These are phyloP conservation scores for Zaprionus inermis DNA, from an alignment of 1,140 invertebrate genomes.

Conservation along the genomic window DNA sequence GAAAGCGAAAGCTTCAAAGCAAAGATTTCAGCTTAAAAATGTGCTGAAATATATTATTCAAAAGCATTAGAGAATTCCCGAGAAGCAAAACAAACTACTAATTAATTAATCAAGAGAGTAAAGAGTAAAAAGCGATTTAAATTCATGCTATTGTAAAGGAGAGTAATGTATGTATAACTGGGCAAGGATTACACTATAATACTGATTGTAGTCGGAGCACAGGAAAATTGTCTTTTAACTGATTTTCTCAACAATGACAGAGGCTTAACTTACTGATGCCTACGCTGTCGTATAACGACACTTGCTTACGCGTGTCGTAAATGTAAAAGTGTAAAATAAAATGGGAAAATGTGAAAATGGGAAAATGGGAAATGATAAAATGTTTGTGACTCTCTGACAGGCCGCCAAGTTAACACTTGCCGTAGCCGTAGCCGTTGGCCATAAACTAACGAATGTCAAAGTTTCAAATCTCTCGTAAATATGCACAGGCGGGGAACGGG, in stretches of 20 bases:
- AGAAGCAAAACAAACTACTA: background rate
- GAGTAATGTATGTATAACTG: background rate
- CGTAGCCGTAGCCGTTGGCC: conserved; percentile 41
- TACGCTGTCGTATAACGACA: background rate
- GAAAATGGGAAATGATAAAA: conserved; percentile 8
- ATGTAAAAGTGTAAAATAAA: conserved; percentile 24
- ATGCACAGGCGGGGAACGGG: conserved; percentile 19
- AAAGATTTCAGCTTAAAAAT: background rate
- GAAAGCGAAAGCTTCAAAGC: background rate
- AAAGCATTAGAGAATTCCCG: background rate
- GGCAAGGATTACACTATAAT: background rate
- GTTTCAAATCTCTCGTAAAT: conserved; percentile 55
- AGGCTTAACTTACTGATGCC: background rate
- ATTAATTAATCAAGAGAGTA: conserved; percentile 2
- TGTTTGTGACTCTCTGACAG: conserved; percentile 37
- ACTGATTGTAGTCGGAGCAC: background rate
- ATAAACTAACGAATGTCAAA: conserved; percentile 58
- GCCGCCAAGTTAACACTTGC: conserved; percentile 36
- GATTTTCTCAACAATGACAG: background rate
- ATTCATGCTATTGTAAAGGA: background rate
- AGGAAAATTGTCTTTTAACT: background rate
- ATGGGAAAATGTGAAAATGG: conserved; percentile 1
- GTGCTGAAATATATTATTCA: conserved; percentile 1
- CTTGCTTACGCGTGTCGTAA: conserved; percentile 12
- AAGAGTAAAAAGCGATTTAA: background rate